Base-by-base conservation (phyloP, 2,113 vertebrate genomes). In the Poecilia latipinna region DNA sequence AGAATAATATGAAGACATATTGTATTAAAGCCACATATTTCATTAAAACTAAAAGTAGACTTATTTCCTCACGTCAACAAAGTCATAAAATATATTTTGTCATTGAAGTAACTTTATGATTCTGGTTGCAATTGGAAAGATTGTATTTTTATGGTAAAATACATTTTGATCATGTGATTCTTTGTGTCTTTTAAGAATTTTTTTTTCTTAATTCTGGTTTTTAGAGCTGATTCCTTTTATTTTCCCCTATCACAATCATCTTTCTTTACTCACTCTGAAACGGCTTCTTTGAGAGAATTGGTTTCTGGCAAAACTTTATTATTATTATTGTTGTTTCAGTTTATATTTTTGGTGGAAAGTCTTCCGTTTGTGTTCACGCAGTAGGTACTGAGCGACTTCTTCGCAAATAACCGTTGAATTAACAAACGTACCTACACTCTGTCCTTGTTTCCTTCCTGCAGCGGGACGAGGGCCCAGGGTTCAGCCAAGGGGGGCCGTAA, bases 391-490 rank as follows among this genome's bases (percentile, higher is more conserved):
- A 70, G 61, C 31, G 72, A 57, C 63, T 67, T 78, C 51, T 39
- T 78, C 44, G 48, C 74, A 29, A 79, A 75, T 73, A 79, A 67
- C 72, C 67, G 42, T 61, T 39, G 82, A 79, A 73, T 88, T 71
- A 71, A 80, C 79, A 86, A 81, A 88, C 68, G 44, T 22, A 57
- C 82, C 83, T 78, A 93, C 72, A 72, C 79, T 81, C 61, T 74
- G 67, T 71, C 72, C 83, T 82, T 89, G 82, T 92, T 85, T 89
- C 76, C 77, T 77, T 78, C 78, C 77, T 65, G 68, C 84, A 93
- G 86, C 69, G 96, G 96, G 72, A 93, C 94, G 22, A 96, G 96
- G 85, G 75, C 90, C 66, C 97, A 96, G 88, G 89, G 91, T 7
- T 89, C 88, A 7, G 78, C 70, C 15, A 97, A 96, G 82, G 96